These are phyloP conservation scores for Polyodon spathula DNA, from an alignment of 2,113 vertebrate species.

Conservation along the genomic window DNA sequence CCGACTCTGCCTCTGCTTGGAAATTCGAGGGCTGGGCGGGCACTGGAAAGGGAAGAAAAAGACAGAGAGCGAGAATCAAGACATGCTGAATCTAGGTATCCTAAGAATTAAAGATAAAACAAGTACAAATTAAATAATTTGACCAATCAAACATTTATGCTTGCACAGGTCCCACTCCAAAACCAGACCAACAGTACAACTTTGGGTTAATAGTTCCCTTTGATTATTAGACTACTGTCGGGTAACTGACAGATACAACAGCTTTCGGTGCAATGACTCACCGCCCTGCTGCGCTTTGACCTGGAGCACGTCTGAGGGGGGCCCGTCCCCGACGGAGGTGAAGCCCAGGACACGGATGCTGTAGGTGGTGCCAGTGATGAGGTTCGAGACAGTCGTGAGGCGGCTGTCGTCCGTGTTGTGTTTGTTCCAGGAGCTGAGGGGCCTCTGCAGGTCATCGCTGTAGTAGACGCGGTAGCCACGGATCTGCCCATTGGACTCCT, in stretches of 20 bases:
- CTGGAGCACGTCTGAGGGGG: constrained; percentile 79
- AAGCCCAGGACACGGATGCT: constrained; percentile 83
- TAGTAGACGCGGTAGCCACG: constrained; percentile 86
- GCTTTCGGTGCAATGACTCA: constrained; percentile 47
- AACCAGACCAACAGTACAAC: too few relatives aligned
- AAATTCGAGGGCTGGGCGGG: constrained; percentile 80
- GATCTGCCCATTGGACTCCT: constrained; percentile 87
- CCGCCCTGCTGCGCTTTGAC: constrained; percentile 92
- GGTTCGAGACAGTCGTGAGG: constrained; percentile 78
- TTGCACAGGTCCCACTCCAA: too few relatives aligned
- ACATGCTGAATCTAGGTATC: neutral
- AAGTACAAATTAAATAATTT: too few relatives aligned
- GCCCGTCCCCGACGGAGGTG: constrained; percentile 85
- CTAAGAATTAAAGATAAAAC: too few relatives aligned
- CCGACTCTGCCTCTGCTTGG: constrained; percentile 84
- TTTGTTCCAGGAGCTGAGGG: constrained; percentile 78
- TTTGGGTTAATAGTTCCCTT: too few relatives aligned
- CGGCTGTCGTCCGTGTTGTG: constrained; percentile 80
- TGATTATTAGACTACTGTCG: too few relatives aligned
- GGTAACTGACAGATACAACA: too few relatives aligned
- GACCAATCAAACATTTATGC: too few relatives aligned
- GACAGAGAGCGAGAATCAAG: neutral
- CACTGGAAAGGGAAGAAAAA: constrained; percentile 48
- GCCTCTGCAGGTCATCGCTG: constrained; percentile 58
- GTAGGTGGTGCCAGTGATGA: constrained; percentile 81